Percentiles rank a stretch among this genome's conserved stretches.
phyloP scores from a whole-genome alignment of 2,888 invertebrate genomes.

The Trilocha varians region DNA sequence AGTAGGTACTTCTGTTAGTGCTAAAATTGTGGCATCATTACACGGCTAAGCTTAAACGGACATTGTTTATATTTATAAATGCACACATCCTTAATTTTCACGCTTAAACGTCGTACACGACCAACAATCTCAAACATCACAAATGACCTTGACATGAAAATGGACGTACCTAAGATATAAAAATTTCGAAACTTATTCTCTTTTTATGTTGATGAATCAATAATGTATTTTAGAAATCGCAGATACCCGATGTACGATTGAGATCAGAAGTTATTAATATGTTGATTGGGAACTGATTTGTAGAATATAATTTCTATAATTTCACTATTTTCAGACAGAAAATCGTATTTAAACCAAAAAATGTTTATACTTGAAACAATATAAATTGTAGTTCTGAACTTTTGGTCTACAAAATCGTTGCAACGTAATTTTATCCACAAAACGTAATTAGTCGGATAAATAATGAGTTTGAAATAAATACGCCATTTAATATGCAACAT shows the following conservation, averaged over 20 bases:
- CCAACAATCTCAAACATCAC: background rate
- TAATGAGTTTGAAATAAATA: too few relatives aligned
- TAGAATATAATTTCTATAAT: too few relatives aligned
- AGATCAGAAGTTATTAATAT: background rate
- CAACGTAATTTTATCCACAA: too few relatives aligned
- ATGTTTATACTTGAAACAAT: too few relatives aligned
- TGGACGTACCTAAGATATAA: background rate
- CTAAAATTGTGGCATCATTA: too few relatives aligned
- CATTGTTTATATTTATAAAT: background rate
- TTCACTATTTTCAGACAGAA: too few relatives aligned
- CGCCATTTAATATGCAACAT: too few relatives aligned
- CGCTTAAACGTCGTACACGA: constrained; percentile 1
- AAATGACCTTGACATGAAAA: background rate
- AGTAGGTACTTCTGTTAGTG: too few relatives aligned
- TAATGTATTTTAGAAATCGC: background rate
- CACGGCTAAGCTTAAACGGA: background rate
- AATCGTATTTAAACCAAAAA: too few relatives aligned
- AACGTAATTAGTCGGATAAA: too few relatives aligned
- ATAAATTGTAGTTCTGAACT: too few relatives aligned
- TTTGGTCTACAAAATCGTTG: too few relatives aligned
- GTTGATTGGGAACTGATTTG: background rate
- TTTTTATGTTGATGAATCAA: background rate
- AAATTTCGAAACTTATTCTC: background rate
- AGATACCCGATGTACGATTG: background rate
- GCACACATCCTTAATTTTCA: constrained; percentile 1